Evolutionary conservation across 2,888 invertebrate species (phyloP), one percentile per base, ranked within the genome.

Genomic region (Diarsia brunnea): DNA sequence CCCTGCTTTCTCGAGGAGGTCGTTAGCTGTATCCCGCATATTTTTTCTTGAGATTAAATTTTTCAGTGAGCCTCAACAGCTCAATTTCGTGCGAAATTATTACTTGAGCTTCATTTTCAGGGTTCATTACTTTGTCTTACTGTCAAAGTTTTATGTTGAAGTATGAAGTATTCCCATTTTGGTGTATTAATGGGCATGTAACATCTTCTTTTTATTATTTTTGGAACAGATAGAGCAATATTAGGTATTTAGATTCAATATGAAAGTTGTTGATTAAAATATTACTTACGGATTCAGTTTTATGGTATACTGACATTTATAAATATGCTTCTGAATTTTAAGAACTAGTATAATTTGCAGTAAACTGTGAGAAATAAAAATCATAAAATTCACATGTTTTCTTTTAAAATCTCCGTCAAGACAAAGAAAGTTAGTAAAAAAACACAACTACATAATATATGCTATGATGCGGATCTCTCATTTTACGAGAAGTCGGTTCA

Each of bases 1-100:
- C 66, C 65, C 31, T 78, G 73, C 77, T 77, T 81, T 78, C 67
- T 69, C 38, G 27, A 81, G 80, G 51, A 78, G 77, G 69, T 85
- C 81, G 82, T 87, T 88, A 88, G 73, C 78, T 69, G 78, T 84
- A 72, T 64, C 77, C 75, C 78, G 84, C 80, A 86, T 86, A 86
- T 84, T 87, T 87, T 86, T 82, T 82, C 80, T 86, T 53, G 58
- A 84, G 86, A 87, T 87, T 86, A 87, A 87, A 88, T 79, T 87
- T 84, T 85, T 84, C 70, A 68, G 73, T 65, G 78, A 73, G 78
- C 81, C 81, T 81, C 85, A 69, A 81, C 75, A 83, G 78, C 79
- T 81, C 85, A 86, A 84, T 88, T 87, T 81, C 53, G 79, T 64
- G 69, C 67, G 55, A 81, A 84, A 83, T 83, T 81, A 83, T 87